These are phyloP conservation scores for Andrena hattorfiana DNA, from an alignment of 2,888 invertebrate genomes.

Conservation along the genomic window DNA sequence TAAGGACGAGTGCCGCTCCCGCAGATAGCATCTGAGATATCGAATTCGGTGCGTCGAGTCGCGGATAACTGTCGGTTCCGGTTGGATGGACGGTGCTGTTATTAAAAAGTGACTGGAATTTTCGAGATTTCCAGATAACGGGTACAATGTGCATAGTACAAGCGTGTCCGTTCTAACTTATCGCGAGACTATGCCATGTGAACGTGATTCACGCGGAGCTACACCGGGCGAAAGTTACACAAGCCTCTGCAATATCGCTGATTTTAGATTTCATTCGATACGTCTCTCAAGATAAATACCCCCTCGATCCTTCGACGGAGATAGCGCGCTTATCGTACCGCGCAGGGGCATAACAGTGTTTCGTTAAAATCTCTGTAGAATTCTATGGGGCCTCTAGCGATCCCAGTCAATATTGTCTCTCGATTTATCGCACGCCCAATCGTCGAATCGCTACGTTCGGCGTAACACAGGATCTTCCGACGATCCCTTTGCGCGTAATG, in stretches of 20 bases:
- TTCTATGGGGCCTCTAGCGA: too few species aligned
- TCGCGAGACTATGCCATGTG: not conserved
- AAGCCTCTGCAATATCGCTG: not conserved
- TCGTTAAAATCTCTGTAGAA: not conserved
- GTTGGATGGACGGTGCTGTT: not conserved
- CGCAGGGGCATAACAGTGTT: too few species aligned
- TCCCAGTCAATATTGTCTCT: too few species aligned
- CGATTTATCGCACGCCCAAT: not conserved
- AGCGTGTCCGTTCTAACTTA: not conserved
- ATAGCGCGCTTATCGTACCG: not conserved
- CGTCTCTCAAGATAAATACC: not conserved
- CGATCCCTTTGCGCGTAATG: too few species aligned
- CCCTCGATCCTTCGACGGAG: not conserved
- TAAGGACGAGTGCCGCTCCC: not conserved
- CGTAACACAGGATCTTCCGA: too few species aligned
- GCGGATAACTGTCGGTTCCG: not conserved
- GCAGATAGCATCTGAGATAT: not conserved
- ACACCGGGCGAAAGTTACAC: not conserved
- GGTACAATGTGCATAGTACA: not conserved
- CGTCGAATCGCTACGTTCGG: too few species aligned
- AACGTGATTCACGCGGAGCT: not conserved
- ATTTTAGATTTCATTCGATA: not conserved
- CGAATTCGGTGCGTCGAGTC: not conserved
- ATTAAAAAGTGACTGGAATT: not conserved
- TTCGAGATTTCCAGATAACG: not conserved